Conservation (phyloP, 1,140 invertebrate genomes). For the Caenorhabditis inopinata region DNA sequence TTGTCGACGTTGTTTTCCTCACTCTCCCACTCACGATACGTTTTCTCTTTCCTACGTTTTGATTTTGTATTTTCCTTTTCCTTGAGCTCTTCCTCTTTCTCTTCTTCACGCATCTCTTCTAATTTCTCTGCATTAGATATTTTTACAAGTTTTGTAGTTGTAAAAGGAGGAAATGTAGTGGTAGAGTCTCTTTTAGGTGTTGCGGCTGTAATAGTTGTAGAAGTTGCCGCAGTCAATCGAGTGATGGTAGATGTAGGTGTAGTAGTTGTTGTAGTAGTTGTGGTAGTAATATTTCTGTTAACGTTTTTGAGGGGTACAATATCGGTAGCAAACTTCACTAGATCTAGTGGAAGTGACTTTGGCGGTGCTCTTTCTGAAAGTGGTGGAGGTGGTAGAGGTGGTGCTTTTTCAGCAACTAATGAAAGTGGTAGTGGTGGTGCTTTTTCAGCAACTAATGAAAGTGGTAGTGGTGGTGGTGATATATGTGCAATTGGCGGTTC, state of each 20-base stretch:
- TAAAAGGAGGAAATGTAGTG: neutral
- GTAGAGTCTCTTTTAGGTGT: neutral
- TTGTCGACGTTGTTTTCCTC: conserved; percentile 16
- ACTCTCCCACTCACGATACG: conserved; percentile 25
- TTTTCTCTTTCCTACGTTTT: conserved; percentile 8
- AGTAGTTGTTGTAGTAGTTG: neutral
- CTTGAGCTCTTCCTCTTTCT: neutral
- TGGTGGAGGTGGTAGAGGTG: neutral
- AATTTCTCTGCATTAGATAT: neutral
- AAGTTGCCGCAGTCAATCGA: neutral
- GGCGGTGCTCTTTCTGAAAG: neutral
- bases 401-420: too few relatives aligned
- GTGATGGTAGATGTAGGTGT: neutral
- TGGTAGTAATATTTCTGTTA: neutral
- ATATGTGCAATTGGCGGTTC: neutral
- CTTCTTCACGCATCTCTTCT: neutral
- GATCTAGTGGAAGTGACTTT: neutral
- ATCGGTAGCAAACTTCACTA: conserved; percentile 2
- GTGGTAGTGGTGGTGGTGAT: too few relatives aligned
- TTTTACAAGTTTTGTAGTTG: neutral
- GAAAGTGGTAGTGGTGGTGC: neutral
- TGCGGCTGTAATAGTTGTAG: neutral
- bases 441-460: too few relatives aligned
- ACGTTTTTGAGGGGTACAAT: neutral
- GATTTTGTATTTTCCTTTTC: neutral